Evolutionary conservation across 2,888 invertebrate species (phyloP).

Genomic region (Drosophila suboccidentalis): DNA sequence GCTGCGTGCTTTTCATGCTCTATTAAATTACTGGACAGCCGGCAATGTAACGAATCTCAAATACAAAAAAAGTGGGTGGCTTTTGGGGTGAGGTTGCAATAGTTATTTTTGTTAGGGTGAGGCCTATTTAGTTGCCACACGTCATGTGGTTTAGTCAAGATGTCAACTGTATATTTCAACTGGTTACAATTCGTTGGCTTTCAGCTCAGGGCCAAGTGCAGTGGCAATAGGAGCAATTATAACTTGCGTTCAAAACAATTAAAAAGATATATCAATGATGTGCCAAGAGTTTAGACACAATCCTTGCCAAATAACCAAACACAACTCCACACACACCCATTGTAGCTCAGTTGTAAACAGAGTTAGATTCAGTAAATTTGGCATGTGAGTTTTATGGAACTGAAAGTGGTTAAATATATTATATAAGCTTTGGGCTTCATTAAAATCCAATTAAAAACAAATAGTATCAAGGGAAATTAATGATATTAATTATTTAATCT

Average conservation of each 20-base stretch:
- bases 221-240: slow-evolving; percentile 20
- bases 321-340: background rate
- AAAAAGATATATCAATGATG: slow-evolving; percentile 12
- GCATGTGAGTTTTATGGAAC: background rate
- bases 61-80: slow-evolving; percentile 9
- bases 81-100: slow-evolving; percentile 16
- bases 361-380: background rate
- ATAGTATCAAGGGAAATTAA: background rate
- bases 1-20: slow-evolving; percentile 63
- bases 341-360: no score
- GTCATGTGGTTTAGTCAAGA: slow-evolving; percentile 28
- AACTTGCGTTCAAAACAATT: slow-evolving; percentile 16
- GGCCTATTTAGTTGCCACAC: slow-evolving; percentile 18
- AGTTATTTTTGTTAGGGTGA: slow-evolving; percentile 10
- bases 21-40: slow-evolving; percentile 61
- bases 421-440: background rate
- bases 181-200: slow-evolving; percentile 41
- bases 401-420: background rate
- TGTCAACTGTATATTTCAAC: slow-evolving; percentile 30
- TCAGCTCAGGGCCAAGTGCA: slow-evolving; percentile 48
- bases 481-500: no score
- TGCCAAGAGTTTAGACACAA: background rate
- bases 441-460: background rate
- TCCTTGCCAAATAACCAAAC: background rate
- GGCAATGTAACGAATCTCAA: slow-evolving; percentile 3